Conservation (phyloP, 35 echinoderm and acorn worm genomes). For the Patiria miniata region DNA sequence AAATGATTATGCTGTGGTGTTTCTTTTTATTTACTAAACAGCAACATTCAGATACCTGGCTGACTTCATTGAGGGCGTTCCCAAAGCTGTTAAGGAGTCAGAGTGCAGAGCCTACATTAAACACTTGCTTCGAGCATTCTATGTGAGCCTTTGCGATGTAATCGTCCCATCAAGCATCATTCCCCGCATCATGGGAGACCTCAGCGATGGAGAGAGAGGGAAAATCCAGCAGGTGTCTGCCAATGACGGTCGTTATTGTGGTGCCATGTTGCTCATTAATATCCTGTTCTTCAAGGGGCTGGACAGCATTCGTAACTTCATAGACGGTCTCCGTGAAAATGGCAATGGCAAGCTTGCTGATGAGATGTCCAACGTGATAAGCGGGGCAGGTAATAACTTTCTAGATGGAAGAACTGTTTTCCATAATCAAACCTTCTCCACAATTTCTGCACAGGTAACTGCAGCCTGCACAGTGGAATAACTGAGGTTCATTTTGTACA, state of each 20-base stretch:
- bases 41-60: background rate
- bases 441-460: too few relatives aligned
- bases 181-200: background rate
- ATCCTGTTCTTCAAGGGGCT: background rate
- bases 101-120: background rate
- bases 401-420: too few relatives aligned
- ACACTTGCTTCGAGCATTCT: background rate
- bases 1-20: too few relatives aligned
- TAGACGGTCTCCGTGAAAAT: background rate
- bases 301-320: background rate
- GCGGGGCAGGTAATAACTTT: background rate
- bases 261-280: background rate
- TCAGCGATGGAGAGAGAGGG: constrained; percentile 9
- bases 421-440: too few relatives aligned
- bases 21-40: background rate
- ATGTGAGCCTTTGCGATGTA: background rate
- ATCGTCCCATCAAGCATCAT: background rate
- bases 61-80: background rate
- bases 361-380: background rate
- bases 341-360: background rate
- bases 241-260: background rate
- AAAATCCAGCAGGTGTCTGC: background rate
- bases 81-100: background rate
- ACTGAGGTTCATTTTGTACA: too few relatives aligned
- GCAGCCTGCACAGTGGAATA: too few relatives aligned